Percentiles rank a stretch among this genome's conserved stretches.
These are phyloP conservation scores for Sebastes paucispinis DNA, from an alignment of 2,797 vertebrate species.

Conservation along the genomic window DNA sequence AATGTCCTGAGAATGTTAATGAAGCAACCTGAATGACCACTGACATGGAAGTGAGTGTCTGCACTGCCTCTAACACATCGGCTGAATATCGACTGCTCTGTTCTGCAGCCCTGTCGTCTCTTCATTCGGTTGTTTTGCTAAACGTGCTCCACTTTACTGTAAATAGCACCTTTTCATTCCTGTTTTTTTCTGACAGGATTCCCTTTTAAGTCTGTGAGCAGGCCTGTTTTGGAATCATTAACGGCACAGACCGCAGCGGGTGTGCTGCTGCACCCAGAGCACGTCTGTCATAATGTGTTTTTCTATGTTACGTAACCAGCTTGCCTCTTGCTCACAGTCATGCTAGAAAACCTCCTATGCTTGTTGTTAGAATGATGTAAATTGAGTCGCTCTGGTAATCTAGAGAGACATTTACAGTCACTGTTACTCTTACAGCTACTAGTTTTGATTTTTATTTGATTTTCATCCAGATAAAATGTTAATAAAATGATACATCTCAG, in stretches of 20 bases:
- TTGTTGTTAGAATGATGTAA: slow-evolving; percentile 15
- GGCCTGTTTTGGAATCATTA: slow-evolving; percentile 52
- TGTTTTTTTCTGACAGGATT: neutral
- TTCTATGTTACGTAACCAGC: slow-evolving; percentile 54
- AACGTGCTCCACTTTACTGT: slow-evolving; percentile 42
- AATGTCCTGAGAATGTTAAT: slow-evolving; percentile 77
- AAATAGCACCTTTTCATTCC: slow-evolving; percentile 38
- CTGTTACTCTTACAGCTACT: neutral
- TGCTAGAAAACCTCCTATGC: slow-evolving; percentile 14
- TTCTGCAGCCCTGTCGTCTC: slow-evolving; percentile 10
- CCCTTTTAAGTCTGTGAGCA: slow-evolving; percentile 32
- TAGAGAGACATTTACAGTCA: neutral
- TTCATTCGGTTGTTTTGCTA: slow-evolving; percentile 18
- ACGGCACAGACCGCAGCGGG: neutral
- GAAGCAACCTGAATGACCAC: slow-evolving; percentile 70
- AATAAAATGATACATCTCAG: neutral
- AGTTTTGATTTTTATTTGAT: neutral
- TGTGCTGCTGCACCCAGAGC: slow-evolving; percentile 20
- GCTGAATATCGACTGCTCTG: neutral
- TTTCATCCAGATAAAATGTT: neutral
- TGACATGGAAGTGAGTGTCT: slow-evolving; percentile 58
- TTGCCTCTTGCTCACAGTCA: slow-evolving; percentile 2
- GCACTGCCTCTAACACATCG: neutral
- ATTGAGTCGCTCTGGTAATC: slow-evolving; percentile 12
- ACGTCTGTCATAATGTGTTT: slow-evolving; percentile 35